A percentile compares a stretch with the other conserved stretches of the same genome.
These are phyloP conservation scores for Oxyscelio sp. DNA, from an alignment of 2,888 invertebrate species.

Conservation along the genomic window DNA sequence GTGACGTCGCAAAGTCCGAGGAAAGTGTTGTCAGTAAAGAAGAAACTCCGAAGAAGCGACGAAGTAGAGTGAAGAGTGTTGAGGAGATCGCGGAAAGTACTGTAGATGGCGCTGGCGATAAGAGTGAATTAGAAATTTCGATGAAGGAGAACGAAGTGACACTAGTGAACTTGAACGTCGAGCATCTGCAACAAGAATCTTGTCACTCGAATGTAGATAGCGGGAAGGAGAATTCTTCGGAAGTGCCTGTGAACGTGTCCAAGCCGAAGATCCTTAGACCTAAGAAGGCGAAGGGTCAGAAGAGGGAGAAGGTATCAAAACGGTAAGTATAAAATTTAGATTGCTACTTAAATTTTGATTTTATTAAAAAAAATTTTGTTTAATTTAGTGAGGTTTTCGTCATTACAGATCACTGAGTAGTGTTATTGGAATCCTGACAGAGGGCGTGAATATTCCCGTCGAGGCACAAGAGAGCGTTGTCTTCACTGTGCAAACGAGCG, in stretches of 20 bases:
- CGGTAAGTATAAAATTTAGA: too few relatives aligned
- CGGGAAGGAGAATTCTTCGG: constrained; percentile 87
- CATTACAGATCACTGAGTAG: constrained; percentile 82
- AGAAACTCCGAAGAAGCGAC: constrained; percentile 11
- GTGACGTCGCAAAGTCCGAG: constrained; percentile 35
- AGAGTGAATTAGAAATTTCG: not conserved
- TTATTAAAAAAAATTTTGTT: too few relatives aligned
- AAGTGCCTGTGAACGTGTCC: constrained; percentile 80
- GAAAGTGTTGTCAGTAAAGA: constrained; percentile 16
- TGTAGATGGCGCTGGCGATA: not conserved
- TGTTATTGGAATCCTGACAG: constrained; percentile 87
- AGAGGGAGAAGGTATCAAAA: constrained; percentile 81
- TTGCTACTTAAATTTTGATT: too few relatives aligned
- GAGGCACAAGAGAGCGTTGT: constrained; percentile 85
- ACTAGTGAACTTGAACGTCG: constrained; percentile 79
- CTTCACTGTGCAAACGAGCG: constrained; percentile 83
- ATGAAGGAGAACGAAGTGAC: constrained; percentile 30
- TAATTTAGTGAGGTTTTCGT: too few relatives aligned
- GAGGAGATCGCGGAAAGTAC: constrained; percentile 12
- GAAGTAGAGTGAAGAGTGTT: constrained; percentile 28
- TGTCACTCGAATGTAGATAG: constrained; percentile 86
- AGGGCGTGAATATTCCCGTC: constrained; percentile 86
- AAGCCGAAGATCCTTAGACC: constrained; percentile 84
- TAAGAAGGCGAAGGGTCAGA: constrained; percentile 83
- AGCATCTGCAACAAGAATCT: constrained; percentile 84